A percentile compares a stretch with the other conserved stretches of the same genome.
Conservation (phyloP, 2,888 invertebrate genomes). For the Drosophila seclusa region DNA sequence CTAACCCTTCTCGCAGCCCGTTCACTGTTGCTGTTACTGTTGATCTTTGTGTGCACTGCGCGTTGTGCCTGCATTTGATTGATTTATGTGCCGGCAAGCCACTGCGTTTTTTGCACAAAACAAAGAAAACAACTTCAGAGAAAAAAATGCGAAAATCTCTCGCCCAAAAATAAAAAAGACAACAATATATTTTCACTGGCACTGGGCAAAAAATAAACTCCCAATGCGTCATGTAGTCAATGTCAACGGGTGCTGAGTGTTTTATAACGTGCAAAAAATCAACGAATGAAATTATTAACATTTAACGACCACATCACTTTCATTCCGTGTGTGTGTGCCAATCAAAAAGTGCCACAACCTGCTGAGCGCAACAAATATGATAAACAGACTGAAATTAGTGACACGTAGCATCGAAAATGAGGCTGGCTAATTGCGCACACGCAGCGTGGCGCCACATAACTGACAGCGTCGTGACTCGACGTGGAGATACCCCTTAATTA, state of each 20-base stretch:
- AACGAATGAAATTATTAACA: conserved; percentile 70
- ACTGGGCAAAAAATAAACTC: conserved; percentile 64
- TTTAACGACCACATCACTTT: conserved; percentile 1
- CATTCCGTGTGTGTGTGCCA: background rate
- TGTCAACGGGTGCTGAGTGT: conserved; percentile 62
- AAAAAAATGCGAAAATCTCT: conserved; percentile 13
- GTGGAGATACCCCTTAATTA: background rate
- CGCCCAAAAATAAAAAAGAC: conserved; percentile 2
- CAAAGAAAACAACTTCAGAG: conserved; percentile 2
- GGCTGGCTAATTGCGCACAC: conserved; percentile 71
- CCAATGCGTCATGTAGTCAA: conserved; percentile 63
- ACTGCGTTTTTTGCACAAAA: conserved; percentile 23
- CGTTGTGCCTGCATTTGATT: conserved; percentile 75
- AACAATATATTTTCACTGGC: conserved; percentile 25
- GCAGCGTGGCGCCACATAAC: conserved; percentile 65
- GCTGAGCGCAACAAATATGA: conserved; percentile 31
- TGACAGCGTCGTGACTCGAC: background rate
- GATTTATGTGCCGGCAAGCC: conserved; percentile 61
- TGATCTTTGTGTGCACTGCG: conserved; percentile 61
- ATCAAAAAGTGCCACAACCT: conserved; percentile 22
- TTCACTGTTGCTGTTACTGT: conserved; percentile 24
- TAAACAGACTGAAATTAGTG: conserved; percentile 41
- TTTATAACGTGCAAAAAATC: conserved; percentile 73
- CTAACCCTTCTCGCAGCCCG: background rate
- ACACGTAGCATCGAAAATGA: conserved; percentile 17